Base-by-base conservation (phyloP, 2,113 vertebrate genomes). In the Xenopus tropicalis region DNA sequence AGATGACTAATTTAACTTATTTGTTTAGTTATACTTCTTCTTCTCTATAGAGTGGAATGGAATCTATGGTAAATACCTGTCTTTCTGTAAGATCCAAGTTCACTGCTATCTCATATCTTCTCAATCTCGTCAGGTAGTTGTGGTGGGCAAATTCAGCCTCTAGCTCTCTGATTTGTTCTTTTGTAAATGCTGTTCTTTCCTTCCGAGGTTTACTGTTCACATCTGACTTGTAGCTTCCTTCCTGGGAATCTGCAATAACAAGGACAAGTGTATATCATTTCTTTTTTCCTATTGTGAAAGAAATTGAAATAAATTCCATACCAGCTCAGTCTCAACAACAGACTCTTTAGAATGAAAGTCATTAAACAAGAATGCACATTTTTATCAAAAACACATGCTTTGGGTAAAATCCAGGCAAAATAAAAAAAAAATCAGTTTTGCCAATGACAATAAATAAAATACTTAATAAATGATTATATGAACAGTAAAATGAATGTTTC, bases 71-170 rank as follows among this genome's bases (percentile, higher is more conserved):
- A 37, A 83, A 12, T 94, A 99, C 97, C 93, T 99, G 97, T 95
- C 97, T 94, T 83, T 99, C 96, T 6, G 97, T 99, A 82, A 99
- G 95, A 87, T 99, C 96, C 61, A 99, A 88, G 80, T 99, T 99
- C 81, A 98, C 97, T 16, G 97, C 97, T 84, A 99, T 99, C 83
- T 99, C 96, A 25, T 99, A 99, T 86, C 97, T 84, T 80, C 97
- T 90, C 90, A 99, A 93, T 74, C 97, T 88, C 79, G 97, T 99
- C 86, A 99, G 89, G 88, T 99, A 99, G 89, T 99, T 99, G 88
- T 99, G 97, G 88, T 99, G 97, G 79, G 97, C 96, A 74, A 99
- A 99, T 85, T 99, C 97, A 17, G 97, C 94, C 88, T 99, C 97
- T 82, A 99, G 89, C 84, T 99, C 97, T 84, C 96, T 91, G 83